phyloP scores from a whole-genome alignment of 2,113 vertebrate genomes.

The Scortum barcoo region DNA sequence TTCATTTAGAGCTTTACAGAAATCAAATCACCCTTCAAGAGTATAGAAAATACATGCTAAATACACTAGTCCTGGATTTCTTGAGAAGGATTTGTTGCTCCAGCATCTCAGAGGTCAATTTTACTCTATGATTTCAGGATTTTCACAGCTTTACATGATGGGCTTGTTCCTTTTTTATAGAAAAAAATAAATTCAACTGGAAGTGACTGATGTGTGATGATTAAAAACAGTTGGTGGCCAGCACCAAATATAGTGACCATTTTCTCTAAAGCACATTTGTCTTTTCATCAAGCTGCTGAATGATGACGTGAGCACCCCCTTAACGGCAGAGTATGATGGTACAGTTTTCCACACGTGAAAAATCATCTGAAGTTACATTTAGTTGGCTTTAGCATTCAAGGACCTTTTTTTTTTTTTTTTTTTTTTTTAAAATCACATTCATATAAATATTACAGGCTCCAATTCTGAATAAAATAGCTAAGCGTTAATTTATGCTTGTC shows the following conservation, averaged over 20 bases:
- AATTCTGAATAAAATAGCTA: constrained; percentile 17
- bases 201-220: background rate
- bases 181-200: background rate
- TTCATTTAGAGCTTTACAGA: constrained; percentile 33
- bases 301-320: background rate
- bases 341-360: constrained; percentile 15
- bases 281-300: constrained; percentile 9
- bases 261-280: background rate
- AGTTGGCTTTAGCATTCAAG: constrained; percentile 40
- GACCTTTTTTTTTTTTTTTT: no score
- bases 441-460: constrained; percentile 4
- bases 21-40: constrained; percentile 50
- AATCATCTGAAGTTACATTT: constrained; percentile 45
- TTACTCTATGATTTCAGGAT: constrained; percentile 1
- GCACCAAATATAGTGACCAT: constrained; percentile 72
- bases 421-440: constrained; percentile 38
- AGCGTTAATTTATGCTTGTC: constrained; percentile 9
- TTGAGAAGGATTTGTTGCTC: constrained; percentile 22
- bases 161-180: constrained; percentile 20
- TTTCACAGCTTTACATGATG: constrained; percentile 52
- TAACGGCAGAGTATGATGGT: constrained; percentile 55
- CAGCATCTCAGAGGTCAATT: constrained; percentile 45
- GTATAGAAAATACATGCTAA: constrained; percentile 45
- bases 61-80: constrained; percentile 32
- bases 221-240: constrained; percentile 71